Evolutionary conservation across 2,797 vertebrate species (phyloP), one percentile per base, ranked within the genome.

Genomic region (Enteromius unitaeniatus): DNA sequence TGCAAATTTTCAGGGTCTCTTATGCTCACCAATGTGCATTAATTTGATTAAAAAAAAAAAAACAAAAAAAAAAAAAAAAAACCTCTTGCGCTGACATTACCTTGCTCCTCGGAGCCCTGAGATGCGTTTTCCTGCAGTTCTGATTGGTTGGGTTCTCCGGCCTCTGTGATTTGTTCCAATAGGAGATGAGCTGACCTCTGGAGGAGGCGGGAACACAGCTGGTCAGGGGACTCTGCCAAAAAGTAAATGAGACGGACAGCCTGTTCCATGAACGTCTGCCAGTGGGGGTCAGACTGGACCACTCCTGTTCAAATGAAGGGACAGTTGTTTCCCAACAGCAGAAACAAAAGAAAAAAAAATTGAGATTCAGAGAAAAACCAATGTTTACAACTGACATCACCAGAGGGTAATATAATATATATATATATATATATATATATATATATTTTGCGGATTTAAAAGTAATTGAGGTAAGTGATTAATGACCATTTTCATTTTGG

Each of bases 221-320:
- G 94, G 76, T 99, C 97, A 0, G 98, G 93, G 19, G 96, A 96
- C 91, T 99, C 98, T 1, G 97, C 96, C 88, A 99, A 91, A 68
- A 96, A 96, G 93, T 97, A 99, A 87, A 97, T 93, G 74, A 99
- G 95, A 10, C 86, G 91, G 76, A 99, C 85, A 0, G 97, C 96
- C 69, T 94, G 93, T 78, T 99, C 96, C 94, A 96, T 97, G 90
- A 99, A 99, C 55, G 96, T 96, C 87, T 99, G 94, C 98, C 98
- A 99, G 87, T 97, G 90, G 8, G 93, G 88, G 81, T 95, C 90
- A 40, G 93, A 91, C 91, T 94, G 93, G 82, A 95, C 90, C 23
- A 93, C 93, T 87, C 94, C 94, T 95, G 84, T 6, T 78, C 0
- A 49, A 28, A 40, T n/a, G 0, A 55, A 49, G 62, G 21, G 6